A percentile compares a stretch with the other conserved stretches of the same genome.
phyloP scores from a whole-genome alignment of 2,113 vertebrate genomes.

The Mesitornis unicolor region DNA sequence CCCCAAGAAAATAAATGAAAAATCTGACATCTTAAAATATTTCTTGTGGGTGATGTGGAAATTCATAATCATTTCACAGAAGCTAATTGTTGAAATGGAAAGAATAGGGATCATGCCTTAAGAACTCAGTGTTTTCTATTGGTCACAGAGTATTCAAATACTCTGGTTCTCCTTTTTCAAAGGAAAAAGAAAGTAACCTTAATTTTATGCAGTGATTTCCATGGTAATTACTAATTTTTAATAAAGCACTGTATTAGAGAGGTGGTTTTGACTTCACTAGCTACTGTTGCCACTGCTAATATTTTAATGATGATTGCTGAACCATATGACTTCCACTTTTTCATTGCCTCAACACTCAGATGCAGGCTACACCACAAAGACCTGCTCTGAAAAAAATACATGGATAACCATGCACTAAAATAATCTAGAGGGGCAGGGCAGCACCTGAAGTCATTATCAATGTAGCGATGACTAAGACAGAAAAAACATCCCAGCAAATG shows the following conservation, averaged over 20 bases:
- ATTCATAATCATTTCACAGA: background rate
- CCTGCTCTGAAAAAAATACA: background rate
- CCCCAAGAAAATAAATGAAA: background rate
- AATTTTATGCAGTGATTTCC: background rate
- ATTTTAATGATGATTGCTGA: background rate
- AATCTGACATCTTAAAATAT: background rate
- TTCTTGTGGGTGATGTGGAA: background rate
- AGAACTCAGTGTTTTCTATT: background rate
- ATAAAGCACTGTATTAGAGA: background rate
- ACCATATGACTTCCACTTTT: background rate
- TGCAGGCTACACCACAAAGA: background rate
- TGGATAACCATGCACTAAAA: background rate
- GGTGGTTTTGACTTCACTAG: background rate
- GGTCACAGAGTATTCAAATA: background rate
- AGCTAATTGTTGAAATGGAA: background rate
- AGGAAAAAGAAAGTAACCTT: background rate
- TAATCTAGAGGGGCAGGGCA: background rate
- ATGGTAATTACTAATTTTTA: background rate
- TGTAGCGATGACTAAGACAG: background rate
- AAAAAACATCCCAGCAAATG: background rate
- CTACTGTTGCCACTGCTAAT: background rate
- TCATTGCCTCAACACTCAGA: background rate
- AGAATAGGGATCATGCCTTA: background rate
- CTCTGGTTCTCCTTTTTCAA: background rate
- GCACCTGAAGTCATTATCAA: background rate